Evolutionary conservation across 2,888 invertebrate species (phyloP).

Genomic region (Sesamia inferens): DNA sequence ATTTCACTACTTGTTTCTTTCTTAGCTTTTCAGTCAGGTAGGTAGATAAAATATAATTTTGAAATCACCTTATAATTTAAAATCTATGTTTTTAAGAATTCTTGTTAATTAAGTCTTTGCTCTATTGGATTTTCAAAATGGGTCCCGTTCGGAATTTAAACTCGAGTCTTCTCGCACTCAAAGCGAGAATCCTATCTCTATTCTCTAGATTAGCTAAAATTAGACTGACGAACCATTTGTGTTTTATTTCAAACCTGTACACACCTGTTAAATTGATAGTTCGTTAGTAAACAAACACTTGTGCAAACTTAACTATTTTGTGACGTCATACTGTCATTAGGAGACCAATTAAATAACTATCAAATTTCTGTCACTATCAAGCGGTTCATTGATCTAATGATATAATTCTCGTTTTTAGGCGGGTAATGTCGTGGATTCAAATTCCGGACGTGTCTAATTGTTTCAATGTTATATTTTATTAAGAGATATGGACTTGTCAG

Average conservation of each 20-base stretch:
- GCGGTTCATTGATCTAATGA: no score
- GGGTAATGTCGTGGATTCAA: no score
- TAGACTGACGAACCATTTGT: slow-evolving; percentile 86
- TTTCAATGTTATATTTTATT: background rate
- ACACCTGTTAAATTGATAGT: background rate
- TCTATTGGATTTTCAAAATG: slow-evolving; percentile 27
- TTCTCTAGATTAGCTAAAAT: no score
- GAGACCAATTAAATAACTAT: background rate
- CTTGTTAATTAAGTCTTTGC: background rate
- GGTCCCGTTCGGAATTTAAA: slow-evolving; percentile 90
- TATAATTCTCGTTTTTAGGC: no score
- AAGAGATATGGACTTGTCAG: background rate
- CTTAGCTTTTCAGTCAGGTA: background rate
- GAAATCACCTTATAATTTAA: background rate
- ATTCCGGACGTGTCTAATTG: no score
- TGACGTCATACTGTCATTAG: slow-evolving; percentile 7
- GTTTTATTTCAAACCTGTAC: background rate
- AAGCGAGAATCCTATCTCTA: slow-evolving; percentile 89
- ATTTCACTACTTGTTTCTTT: background rate
- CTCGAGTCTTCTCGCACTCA: slow-evolving; percentile 90
- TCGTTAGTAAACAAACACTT: slow-evolving; percentile 7
- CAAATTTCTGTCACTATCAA: background rate
- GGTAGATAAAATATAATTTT: background rate
- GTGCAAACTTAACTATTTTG: slow-evolving; percentile 3
- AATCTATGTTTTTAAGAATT: background rate